Conservation (phyloP, 64 coral and sea anemone species). For the Orbicella faveolata region DNA sequence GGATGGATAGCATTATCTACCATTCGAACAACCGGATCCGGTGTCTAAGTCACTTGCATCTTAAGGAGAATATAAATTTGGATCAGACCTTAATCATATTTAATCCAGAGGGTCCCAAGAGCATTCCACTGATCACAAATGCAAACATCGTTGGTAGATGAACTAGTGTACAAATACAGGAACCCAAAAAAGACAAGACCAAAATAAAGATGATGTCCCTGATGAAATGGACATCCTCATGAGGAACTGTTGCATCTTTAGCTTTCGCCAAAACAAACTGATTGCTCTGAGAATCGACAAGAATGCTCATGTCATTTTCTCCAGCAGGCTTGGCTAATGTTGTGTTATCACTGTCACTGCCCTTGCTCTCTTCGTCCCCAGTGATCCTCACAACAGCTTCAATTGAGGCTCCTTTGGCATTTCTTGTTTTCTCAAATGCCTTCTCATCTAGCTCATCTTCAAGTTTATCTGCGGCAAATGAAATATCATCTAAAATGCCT, state of each 20-base stretch:
- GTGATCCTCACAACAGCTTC: conserved; percentile 89
- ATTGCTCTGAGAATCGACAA: conserved; percentile 93
- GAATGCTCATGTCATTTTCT: conserved; percentile 85
- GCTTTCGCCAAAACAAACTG: conserved; percentile 95
- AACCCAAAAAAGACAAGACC: conserved; percentile 79
- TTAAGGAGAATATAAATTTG: not conserved
- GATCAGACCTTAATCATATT: conserved; percentile 88
- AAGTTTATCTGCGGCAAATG: conserved; percentile 92
- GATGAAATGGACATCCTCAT: conserved; percentile 95
- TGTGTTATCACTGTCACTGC: conserved; percentile 12
- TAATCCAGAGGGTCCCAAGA: conserved; percentile 87
- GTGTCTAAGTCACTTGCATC: no score
- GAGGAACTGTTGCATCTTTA: conserved; percentile 89
- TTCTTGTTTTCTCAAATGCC: conserved; percentile 82
- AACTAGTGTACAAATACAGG: conserved; percentile 63
- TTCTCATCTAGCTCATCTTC: conserved; percentile 89
- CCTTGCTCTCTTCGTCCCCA: conserved; percentile 52
- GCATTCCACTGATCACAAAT: conserved; percentile 88
- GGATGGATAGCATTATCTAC: no score
- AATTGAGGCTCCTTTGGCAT: conserved; percentile 84
- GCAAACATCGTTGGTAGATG: conserved; percentile 98
- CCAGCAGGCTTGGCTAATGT: conserved; percentile 33
- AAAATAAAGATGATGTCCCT: conserved; percentile 88
- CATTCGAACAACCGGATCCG: no score
- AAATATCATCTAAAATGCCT: conserved; percentile 80